phyloP scores from a whole-genome alignment of 1,140 invertebrate genomes.

The Drosophila busckii region DNA sequence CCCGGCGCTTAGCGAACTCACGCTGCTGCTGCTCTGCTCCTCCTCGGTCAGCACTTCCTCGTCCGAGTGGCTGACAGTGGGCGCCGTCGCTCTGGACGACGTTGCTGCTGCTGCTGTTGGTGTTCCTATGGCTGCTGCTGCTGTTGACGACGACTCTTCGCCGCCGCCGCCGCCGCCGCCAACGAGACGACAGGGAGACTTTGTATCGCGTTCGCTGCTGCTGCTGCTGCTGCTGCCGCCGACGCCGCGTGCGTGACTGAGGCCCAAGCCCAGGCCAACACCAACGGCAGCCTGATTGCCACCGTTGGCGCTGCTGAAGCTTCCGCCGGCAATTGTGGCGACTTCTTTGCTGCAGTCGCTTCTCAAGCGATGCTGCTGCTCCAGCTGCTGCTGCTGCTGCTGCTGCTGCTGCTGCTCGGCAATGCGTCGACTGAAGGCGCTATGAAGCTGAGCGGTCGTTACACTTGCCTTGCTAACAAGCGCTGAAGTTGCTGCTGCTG shows the following conservation, averaged over 20 bases:
- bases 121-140: background rate
- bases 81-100: no score
- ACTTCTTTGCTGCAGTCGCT: constrained; percentile 35
- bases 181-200: constrained; percentile 36
- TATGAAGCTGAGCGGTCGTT: constrained; percentile 66
- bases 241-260: constrained; percentile 15
- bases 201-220: constrained; percentile 56
- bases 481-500: constrained; percentile 25
- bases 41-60: constrained; percentile 59
- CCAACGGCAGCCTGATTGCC: constrained; percentile 75
- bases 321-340: constrained; percentile 77
- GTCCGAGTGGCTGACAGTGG: constrained; percentile 34
- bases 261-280: constrained; percentile 42
- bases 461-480: constrained; percentile 42
- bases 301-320: constrained; percentile 75
- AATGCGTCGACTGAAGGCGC: constrained; percentile 55
- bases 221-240: constrained; percentile 41
- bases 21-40: constrained; percentile 71
- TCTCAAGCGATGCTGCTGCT: constrained; percentile 11
- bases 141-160: no score
- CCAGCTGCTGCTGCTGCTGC: constrained; percentile 41
- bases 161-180: constrained; percentile 10
- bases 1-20: constrained; percentile 69
- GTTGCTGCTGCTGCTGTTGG: constrained; percentile 10
- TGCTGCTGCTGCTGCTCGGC: constrained; percentile 53